Percentiles rank a stretch among this genome's conserved stretches.
Conservation (phyloP, 1,140 invertebrate species). For the Ylistrum balloti region DNA sequence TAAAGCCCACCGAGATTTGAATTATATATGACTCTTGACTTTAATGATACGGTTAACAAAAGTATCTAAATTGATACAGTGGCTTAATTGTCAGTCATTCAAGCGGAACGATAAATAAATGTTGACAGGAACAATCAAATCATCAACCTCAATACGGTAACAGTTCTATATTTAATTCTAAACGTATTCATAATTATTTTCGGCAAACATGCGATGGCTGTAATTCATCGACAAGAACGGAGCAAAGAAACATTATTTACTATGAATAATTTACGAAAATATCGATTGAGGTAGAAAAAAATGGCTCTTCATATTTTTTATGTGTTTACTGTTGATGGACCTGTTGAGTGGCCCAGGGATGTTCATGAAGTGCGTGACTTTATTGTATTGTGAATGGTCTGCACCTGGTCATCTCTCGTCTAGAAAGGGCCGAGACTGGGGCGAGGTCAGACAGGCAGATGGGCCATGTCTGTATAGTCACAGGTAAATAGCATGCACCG, state of each 20-base stretch:
- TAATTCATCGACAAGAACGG: neutral
- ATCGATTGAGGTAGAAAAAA: neutral
- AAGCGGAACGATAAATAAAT: neutral
- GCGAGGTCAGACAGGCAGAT: conserved; percentile 23
- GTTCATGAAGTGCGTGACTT: neutral
- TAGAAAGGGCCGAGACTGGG: neutral
- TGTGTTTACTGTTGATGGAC: neutral
- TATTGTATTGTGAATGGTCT: neutral
- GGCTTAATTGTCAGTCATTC: neutral
- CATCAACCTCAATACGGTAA: neutral
- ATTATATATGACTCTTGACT: neutral
- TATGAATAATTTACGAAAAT: neutral
- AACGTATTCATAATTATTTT: neutral
- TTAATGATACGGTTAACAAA: neutral
- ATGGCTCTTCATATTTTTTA: conserved; percentile 6
- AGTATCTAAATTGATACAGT: neutral
- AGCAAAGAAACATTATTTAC: neutral
- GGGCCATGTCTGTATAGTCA: neutral
- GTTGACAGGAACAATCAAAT: neutral
- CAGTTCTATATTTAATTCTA: neutral
- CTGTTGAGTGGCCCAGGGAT: neutral
- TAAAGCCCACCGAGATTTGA: neutral
- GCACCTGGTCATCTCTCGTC: conserved; percentile 5
- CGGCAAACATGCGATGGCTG: neutral
- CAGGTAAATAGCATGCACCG: conserved; percentile 1